Evolutionary conservation across 2,797 vertebrate species (phyloP).

Genomic region (Bovichtus variegatus): DNA sequence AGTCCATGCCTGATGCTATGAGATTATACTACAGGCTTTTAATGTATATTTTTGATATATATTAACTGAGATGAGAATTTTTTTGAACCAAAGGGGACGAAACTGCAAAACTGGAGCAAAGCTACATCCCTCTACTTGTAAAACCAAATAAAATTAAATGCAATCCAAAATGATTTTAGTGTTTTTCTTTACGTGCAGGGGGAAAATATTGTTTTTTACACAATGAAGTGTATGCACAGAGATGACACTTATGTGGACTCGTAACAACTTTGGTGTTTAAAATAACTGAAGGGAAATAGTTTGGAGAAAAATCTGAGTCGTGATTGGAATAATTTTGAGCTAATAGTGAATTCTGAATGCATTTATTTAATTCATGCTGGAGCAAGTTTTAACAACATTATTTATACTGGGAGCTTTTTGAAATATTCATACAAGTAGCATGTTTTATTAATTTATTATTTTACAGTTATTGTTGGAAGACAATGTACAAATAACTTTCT

Average conservation of each 20-base stretch:
- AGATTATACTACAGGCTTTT: background rate
- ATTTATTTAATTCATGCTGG: too few relatives aligned
- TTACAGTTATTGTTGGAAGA: background rate
- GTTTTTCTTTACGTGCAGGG: background rate
- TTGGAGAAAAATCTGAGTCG: background rate
- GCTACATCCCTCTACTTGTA: conserved; percentile 6
- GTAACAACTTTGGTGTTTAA: background rate
- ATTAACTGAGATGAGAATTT: background rate
- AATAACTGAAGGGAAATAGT: background rate
- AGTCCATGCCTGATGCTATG: background rate
- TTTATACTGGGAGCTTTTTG: background rate
- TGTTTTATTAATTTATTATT: background rate
- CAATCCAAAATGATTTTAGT: background rate
- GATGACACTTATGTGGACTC: background rate
- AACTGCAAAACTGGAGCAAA: conserved; percentile 16
- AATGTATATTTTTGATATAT: background rate
- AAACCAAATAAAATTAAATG: conserved; percentile 27
- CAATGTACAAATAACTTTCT: background rate
- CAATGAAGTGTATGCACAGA: background rate
- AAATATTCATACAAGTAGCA: background rate
- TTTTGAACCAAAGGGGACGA: conserved; percentile 48
- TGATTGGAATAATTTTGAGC: background rate
- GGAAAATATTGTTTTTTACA: background rate
- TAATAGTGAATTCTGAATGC: background rate
- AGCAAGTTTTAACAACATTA: background rate